A percentile compares a stretch with the other conserved stretches of the same genome.
Conservation (phyloP, 2,888 invertebrate species). For the Chorisops tibialis region DNA sequence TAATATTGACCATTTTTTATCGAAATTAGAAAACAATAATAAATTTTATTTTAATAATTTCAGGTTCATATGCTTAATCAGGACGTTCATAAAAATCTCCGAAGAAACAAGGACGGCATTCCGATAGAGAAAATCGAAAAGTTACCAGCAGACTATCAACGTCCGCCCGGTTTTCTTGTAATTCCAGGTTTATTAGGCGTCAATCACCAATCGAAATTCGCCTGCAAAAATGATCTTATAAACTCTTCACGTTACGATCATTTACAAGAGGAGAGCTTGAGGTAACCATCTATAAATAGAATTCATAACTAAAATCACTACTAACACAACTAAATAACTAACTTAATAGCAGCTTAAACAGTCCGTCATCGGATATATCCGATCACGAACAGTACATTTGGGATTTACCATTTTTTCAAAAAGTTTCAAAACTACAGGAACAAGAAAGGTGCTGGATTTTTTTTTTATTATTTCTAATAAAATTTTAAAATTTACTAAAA, state of each 20-base stretch:
- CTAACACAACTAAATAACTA: neutral
- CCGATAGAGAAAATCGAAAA: slow-evolving; percentile 56
- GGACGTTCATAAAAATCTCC: slow-evolving; percentile 63
- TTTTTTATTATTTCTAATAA: neutral
- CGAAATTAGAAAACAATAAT: too few relatives aligned
- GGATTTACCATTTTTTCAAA: slow-evolving; percentile 57
- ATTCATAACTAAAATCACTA: too few relatives aligned
- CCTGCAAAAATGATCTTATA: slow-evolving; percentile 31
- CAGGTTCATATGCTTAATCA: slow-evolving; percentile 66
- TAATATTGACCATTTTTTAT: too few relatives aligned
- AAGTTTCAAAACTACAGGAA: slow-evolving; percentile 46
- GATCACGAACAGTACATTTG: slow-evolving; percentile 55
- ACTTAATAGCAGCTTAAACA: slow-evolving; percentile 36
- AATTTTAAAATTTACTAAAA: slow-evolving; percentile 44
- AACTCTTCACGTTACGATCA: slow-evolving; percentile 43
- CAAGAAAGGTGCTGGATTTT: slow-evolving; percentile 29
- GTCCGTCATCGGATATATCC: slow-evolving; percentile 55
- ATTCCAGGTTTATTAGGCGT: slow-evolving; percentile 51
- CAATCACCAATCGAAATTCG: slow-evolving; percentile 9
- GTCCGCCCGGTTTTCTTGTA: slow-evolving; percentile 62
- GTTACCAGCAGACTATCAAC: slow-evolving; percentile 58
- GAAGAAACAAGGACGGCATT: slow-evolving; percentile 62
- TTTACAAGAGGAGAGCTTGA: slow-evolving; percentile 52
- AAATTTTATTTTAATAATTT: slow-evolving; percentile 12
- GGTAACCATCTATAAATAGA: slow-evolving; percentile 48